Base-by-base conservation (phyloP, 64 coral and sea anemone species). In the Montipora foliosa region DNA sequence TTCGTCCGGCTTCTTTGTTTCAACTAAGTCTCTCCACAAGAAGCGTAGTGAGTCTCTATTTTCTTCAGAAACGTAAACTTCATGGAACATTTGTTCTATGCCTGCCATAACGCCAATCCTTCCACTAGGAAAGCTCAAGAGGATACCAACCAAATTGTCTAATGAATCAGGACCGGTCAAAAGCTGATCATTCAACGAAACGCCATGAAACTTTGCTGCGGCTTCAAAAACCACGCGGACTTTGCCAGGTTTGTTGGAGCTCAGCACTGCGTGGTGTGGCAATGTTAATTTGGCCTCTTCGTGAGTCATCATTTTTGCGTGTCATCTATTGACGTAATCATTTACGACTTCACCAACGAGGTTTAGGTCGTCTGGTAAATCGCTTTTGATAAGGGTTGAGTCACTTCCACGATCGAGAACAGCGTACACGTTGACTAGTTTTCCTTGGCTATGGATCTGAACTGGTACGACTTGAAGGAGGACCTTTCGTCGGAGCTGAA, bases 141-240 rank as follows among this genome's bases (percentile, higher is more conserved):
- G 84, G 59, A 93, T 59, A 47, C 75, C 88, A 66, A 90, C 75
- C 45, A 90, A 79, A 73, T 79, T 64, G 16, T 80, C 80, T 0
- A 87, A 14, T 20, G 81, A 37, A 76, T 88, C 92, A 24, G 92
- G 92, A 7, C 92, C 84, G n/a, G 50, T 69, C 19, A 79, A 75
- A 5, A 88, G 84, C 29, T 81, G 44, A 60, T 88, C 83, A 76
- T 88, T 93, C 14, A 93, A 15, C 1, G 75, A 87, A 49, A 86
- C 29, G 17, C 67, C 29, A 17, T 88, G 25, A 75, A 58, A 95
- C 74, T 79, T 90, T 49, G 88, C 70, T 61, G 82, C 79, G 7
- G 88, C 89, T 17, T 95, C 80, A 46, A 90, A 95, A 19, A 95
- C 94, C 9, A 95, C 61, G 20, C 89, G 81, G 10, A 95, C 55